These are phyloP conservation scores for Drosophila pseudoananassae DNA, from an alignment of 1,140 invertebrate genomes.

Conservation along the genomic window DNA sequence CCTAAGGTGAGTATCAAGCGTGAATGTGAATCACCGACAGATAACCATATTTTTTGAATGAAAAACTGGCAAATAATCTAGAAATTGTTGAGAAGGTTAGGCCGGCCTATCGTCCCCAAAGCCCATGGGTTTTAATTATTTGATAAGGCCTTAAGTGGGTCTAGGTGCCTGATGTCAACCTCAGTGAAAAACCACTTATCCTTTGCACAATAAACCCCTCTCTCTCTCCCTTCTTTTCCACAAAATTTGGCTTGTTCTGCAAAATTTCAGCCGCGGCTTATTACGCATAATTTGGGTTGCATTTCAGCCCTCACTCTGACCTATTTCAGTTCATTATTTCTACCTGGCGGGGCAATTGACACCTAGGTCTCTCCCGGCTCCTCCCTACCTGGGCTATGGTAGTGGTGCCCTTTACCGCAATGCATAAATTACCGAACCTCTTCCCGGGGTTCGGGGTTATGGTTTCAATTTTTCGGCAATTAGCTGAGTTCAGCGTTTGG, in stretches of 20 bases:
- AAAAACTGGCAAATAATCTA: conserved; percentile 8
- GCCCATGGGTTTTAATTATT: not conserved
- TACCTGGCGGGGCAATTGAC: conserved; percentile 53
- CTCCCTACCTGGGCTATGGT: conserved; percentile 11
- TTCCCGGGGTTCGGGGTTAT: conserved; percentile 21
- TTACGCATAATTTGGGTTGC: conserved; percentile 52
- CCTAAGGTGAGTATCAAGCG: conserved; percentile 51
- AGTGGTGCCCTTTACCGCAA: conserved; percentile 31
- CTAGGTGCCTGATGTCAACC: not conserved
- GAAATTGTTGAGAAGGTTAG: conserved; percentile 38
- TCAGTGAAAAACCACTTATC: conserved; percentile 15
- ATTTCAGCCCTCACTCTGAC: conserved; percentile 12
- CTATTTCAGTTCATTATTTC: conserved; percentile 24
- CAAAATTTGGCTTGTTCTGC: conserved; percentile 12
- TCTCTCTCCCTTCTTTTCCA: conserved; percentile 24
- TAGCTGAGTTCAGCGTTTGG: conserved; percentile 59
- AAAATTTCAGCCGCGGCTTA: conserved; percentile 38
- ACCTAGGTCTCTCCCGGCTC: conserved; percentile 16
- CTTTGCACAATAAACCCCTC: conserved; percentile 1
- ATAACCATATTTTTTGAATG: conserved; percentile 19
- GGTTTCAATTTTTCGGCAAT: conserved; percentile 66
- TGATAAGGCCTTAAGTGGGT: conserved; percentile 1
- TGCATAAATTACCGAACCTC: conserved; percentile 48
- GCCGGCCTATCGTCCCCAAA: not conserved
- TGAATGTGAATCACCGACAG: conserved; percentile 14